These are phyloP conservation scores for Trichacis sp. DNA, from an alignment of 2,888 invertebrate genomes.

Conservation along the genomic window DNA sequence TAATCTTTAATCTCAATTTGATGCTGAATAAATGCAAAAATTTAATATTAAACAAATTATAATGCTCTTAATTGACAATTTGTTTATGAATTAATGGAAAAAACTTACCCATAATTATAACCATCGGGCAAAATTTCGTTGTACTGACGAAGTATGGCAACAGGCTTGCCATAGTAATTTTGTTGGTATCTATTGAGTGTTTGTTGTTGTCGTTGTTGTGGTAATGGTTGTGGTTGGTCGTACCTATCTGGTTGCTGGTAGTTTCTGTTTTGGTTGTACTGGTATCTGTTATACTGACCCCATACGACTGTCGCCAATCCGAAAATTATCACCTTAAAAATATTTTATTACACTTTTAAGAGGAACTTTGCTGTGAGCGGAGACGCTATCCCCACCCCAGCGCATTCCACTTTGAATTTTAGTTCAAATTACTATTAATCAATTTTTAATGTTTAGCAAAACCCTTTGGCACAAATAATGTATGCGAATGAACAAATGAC, in stretches of 20 bases:
- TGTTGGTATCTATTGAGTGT: constrained; percentile 37
- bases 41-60: no score
- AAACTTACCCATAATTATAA: constrained; percentile 63
- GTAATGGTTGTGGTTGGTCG: background rate
- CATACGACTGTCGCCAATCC: constrained; percentile 29
- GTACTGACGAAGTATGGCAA: constrained; percentile 63
- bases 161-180: constrained; percentile 54
- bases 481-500: no score
- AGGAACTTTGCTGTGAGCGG: no score
- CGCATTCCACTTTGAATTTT: no score
- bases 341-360: constrained; percentile 2
- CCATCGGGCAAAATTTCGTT: constrained; percentile 63
- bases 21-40: no score
- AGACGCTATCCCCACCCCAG: no score
- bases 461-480: no score
- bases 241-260: constrained; percentile 2
- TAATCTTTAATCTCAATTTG: no score
- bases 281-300: constrained; percentile 29
- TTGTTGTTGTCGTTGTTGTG: background rate
- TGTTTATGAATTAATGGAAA: background rate
- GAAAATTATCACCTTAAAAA: constrained; percentile 27
- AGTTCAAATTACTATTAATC: no score
- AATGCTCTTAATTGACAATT: no score
- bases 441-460: no score
- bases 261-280: constrained; percentile 2